phyloP scores from a whole-genome alignment of 1,140 invertebrate species.

The Drosophila novamexicana region DNA sequence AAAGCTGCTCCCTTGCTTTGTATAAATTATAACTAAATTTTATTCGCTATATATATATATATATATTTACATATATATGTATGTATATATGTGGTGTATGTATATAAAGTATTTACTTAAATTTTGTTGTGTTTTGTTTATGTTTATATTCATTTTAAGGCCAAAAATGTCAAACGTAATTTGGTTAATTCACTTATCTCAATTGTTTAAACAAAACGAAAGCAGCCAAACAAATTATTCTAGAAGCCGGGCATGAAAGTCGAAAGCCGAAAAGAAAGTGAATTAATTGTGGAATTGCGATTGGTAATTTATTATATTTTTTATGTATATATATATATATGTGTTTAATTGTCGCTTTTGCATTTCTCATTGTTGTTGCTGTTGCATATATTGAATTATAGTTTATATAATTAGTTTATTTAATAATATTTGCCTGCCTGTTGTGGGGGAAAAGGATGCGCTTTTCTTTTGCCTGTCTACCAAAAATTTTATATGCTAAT shows the following conservation, averaged over 20 bases:
- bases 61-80: slow-evolving; percentile 41
- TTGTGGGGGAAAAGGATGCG: slow-evolving; percentile 1
- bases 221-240: slow-evolving; percentile 5
- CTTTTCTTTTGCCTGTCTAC: slow-evolving; percentile 29
- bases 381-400: slow-evolving; percentile 60
- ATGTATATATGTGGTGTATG: slow-evolving; percentile 59
- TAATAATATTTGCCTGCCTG: slow-evolving; percentile 71
- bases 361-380: slow-evolving; percentile 31
- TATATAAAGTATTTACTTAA: slow-evolving; percentile 70
- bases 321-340: neutral
- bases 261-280: slow-evolving; percentile 15
- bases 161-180: slow-evolving; percentile 77
- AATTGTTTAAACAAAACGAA: slow-evolving; percentile 13
- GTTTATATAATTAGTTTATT: slow-evolving; percentile 70
- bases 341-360: slow-evolving; percentile 36
- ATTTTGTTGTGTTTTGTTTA: slow-evolving; percentile 27
- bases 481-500: slow-evolving; percentile 52
- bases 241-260: neutral
- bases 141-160: slow-evolving; percentile 55
- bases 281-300: slow-evolving; percentile 65
- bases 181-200: slow-evolving; percentile 28
- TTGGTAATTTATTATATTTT: slow-evolving; percentile 63
- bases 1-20: slow-evolving; percentile 81
- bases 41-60: slow-evolving; percentile 67
- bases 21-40: slow-evolving; percentile 76